Evolutionary conservation across 2,113 vertebrate genomes (phyloP), one percentile per base, ranked within the genome.

Genomic region (Sisor rabdophorus): DNA sequence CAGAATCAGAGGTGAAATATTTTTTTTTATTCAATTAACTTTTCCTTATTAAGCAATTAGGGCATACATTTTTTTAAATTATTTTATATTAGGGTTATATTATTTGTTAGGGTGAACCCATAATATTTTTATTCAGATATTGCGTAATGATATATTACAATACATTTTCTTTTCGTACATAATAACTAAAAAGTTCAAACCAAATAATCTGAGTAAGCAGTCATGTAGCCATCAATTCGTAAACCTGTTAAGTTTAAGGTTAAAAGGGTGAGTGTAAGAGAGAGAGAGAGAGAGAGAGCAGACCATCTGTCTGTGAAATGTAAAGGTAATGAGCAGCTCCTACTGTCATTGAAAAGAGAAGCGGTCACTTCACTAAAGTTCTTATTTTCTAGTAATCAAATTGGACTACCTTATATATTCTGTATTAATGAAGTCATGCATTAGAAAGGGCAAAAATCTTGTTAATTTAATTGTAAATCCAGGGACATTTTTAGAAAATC

Each of bases 241-340:
- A 40, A 58, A 16, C 11, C 6, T 26, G 15, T 8, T 61, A 74
- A n/a, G n/a, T n/a, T n/a, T n/a, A n/a, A n/a, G n/a, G n/a, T n/a
- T n/a, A 36, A 7, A 15, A 16, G 56, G 13, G 55, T 22, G 55
- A 26, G 55, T 22, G 55, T 13, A 13, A 17, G 58, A 30, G 58
- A 59, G 58, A 59, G 24, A 59, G 58, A 60, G 59, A 61, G 59
- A 58, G 56, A 58, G 56, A 58, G 56, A 65, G 36, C 44, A 8
- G 30, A 47, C 74, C 74, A 76, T 76, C 74, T 76, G 74, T 76
- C 74, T 67, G 73, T 26, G 50, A 22, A n/a, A 56, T 12, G 32
- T 65, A 61, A 75, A 3, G n/a, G 10, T 60, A 75, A 76, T 76
- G 36, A 55, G n/a, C n/a, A 55, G 30, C 17, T 11, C 19, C 32